Conservation (phyloP, 2,888 invertebrate species). For the Dendrolimus pini region DNA sequence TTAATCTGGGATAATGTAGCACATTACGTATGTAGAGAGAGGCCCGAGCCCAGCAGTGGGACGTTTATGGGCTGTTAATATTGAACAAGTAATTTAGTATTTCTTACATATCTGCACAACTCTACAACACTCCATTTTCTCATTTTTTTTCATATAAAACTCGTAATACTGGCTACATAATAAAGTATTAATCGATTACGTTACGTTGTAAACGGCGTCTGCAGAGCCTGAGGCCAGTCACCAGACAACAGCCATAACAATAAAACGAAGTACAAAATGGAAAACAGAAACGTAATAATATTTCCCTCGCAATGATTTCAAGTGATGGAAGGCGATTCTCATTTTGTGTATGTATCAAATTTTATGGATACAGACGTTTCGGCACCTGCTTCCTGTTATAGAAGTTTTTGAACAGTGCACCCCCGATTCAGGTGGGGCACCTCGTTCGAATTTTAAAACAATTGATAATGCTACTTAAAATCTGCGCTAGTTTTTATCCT, state of each 20-base stretch:
- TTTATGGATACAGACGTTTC: slow-evolving; percentile 6
- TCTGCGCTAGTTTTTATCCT: too few species aligned
- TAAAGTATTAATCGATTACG: slow-evolving; percentile 13
- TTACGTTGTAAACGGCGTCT: slow-evolving; percentile 21
- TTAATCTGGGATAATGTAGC: too few species aligned
- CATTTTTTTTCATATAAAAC: neutral
- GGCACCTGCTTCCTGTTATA: neutral
- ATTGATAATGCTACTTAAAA: neutral
- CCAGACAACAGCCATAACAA: slow-evolving; percentile 29
- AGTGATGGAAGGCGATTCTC: slow-evolving; percentile 28
- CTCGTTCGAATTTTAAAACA: neutral
- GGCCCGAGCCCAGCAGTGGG: too few species aligned
- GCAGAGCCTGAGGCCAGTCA: slow-evolving; percentile 27
- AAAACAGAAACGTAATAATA: slow-evolving; percentile 48
- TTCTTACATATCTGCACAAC: neutral
- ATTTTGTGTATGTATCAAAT: slow-evolving; percentile 21
- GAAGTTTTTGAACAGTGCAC: neutral
- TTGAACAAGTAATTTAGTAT: too few species aligned
- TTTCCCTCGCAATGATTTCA: slow-evolving; percentile 36
- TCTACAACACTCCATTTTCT: neutral
- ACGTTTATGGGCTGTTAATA: too few species aligned
- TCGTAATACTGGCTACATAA: neutral
- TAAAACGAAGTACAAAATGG: slow-evolving; percentile 35
- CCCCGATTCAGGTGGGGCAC: too few species aligned
- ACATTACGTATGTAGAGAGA: too few species aligned